phyloP scores from a whole-genome alignment of 2,888 invertebrate species.

The Stenolophus ochropezus region DNA sequence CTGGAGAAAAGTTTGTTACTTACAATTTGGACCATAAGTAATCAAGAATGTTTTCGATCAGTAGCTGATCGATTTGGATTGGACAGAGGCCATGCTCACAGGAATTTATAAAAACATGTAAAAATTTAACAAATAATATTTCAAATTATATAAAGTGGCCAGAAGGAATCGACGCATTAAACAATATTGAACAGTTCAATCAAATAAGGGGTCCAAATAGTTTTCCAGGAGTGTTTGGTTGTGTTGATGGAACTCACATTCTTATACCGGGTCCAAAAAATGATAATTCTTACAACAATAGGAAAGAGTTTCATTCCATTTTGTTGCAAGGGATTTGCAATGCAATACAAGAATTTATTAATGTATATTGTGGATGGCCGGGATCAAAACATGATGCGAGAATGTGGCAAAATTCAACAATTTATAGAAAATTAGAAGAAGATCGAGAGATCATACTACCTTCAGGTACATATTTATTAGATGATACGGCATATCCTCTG shows the following conservation, averaged over 20 bases:
- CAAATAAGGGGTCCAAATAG: background rate
- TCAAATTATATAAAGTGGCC: background rate
- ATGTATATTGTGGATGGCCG: slow-evolving; percentile 38
- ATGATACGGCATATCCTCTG: slow-evolving; percentile 61
- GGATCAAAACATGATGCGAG: slow-evolving; percentile 58
- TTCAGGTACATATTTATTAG: slow-evolving; percentile 50
- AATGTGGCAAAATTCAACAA: slow-evolving; percentile 54
- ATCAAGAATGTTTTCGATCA: slow-evolving; percentile 14
- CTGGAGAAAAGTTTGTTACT: background rate
- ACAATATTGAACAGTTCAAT: background rate
- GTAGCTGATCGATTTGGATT: slow-evolving; percentile 3
- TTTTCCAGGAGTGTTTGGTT: slow-evolving; percentile 33
- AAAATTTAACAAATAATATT: background rate
- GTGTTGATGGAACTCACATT: slow-evolving; percentile 35
- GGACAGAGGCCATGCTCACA: slow-evolving; percentile 22
- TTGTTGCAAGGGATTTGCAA: slow-evolving; percentile 13
- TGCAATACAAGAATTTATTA: slow-evolving; percentile 5
- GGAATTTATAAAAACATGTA: background rate
- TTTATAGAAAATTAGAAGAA: slow-evolving; percentile 43
- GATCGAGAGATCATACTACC: slow-evolving; percentile 19
- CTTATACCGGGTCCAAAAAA: background rate
- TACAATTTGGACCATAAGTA: slow-evolving; percentile 2
- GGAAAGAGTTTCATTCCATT: slow-evolving; percentile 26
- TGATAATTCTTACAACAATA: slow-evolving; percentile 31
- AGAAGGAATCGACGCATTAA: background rate